Evolutionary conservation across 2,888 invertebrate species (phyloP).

Genomic region (Mesorhabditis sp.): DNA sequence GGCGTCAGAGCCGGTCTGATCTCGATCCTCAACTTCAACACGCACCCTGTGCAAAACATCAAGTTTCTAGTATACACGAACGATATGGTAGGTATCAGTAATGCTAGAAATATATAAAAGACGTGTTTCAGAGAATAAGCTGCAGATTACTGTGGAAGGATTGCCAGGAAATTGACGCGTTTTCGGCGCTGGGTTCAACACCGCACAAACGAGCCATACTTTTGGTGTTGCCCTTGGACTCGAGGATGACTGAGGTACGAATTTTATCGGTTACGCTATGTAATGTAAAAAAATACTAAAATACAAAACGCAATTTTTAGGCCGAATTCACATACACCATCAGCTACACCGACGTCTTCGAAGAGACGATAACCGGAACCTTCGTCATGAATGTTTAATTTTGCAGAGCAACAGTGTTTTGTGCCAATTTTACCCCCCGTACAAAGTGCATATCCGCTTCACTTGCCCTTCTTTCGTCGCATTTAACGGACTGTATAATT

Average conservation of each 20-base stretch:
- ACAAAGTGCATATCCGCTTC: too few species aligned
- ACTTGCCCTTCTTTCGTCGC: too few species aligned
- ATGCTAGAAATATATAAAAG: not conserved
- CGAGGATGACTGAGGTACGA: not conserved
- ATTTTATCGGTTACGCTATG: not conserved
- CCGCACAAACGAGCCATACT: not conserved
- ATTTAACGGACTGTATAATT: too few species aligned
- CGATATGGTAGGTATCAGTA: not conserved
- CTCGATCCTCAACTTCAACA: not conserved
- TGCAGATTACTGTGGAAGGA: not conserved
- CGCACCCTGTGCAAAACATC: not conserved
- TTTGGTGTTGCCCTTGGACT: not conserved
- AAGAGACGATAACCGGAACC: not conserved
- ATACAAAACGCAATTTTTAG: not conserved
- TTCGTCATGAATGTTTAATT: not conserved
- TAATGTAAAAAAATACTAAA: not conserved
- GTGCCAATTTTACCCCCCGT: too few species aligned
- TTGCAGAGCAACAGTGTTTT: too few species aligned
- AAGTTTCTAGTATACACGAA: not conserved
- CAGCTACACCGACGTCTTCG: slow-evolving; percentile 5
- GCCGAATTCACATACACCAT: not conserved
- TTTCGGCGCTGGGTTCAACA: not conserved
- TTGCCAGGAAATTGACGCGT: not conserved
- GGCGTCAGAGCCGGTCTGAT: not conserved
- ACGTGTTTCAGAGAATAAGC: not conserved